Evolutionary conservation across 1,140 invertebrate species (phyloP).

Genomic region (Hyphantria cunea): DNA sequence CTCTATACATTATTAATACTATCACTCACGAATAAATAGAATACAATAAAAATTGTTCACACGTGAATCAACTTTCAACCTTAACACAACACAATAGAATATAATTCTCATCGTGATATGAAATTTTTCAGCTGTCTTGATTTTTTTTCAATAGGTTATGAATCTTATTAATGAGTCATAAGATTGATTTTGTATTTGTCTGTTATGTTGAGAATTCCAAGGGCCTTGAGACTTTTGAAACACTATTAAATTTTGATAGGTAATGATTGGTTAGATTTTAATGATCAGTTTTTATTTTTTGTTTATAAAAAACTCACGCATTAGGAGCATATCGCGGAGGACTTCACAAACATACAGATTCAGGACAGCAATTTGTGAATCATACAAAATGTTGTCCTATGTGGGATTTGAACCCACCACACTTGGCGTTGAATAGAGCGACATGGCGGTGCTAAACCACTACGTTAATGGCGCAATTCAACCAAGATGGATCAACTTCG

Average conservation of each 20-base stretch:
- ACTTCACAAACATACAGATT: too few relatives aligned
- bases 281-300: background rate
- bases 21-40: conserved; percentile 1
- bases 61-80: background rate
- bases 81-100: background rate
- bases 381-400: too few relatives aligned
- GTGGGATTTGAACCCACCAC: too few relatives aligned
- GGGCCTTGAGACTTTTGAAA: background rate
- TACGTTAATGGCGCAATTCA: too few relatives aligned
- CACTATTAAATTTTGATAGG: background rate
- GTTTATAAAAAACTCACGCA: background rate
- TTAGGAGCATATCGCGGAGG: too few relatives aligned
- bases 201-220: background rate
- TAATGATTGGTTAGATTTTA: background rate
- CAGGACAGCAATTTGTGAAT: too few relatives aligned
- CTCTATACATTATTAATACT: conserved; percentile 4
- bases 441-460: too few relatives aligned
- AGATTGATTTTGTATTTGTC: conserved; percentile 1
- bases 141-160: background rate
- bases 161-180: background rate
- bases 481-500: too few relatives aligned
- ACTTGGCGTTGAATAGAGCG: too few relatives aligned
- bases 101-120: conserved; percentile 10
- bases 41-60: background rate
- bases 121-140: background rate